Evolutionary conservation across 2,888 invertebrate genomes (phyloP).

Genomic region (Lumbricus terrestris): DNA sequence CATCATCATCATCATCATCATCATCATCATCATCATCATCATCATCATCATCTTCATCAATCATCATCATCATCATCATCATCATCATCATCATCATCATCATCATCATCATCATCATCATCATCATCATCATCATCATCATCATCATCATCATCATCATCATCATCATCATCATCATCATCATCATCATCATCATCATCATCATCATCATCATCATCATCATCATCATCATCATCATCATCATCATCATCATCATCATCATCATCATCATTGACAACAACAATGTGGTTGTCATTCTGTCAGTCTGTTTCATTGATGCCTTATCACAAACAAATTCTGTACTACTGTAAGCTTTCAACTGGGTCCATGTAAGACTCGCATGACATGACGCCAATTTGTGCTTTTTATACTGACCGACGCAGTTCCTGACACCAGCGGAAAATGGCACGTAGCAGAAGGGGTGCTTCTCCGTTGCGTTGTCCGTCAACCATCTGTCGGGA

Average conservation of each 20-base stretch:
- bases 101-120: neutral
- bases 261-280: too few relatives aligned
- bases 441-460: constrained; percentile 61
- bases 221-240: constrained; percentile 14
- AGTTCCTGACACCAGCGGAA: constrained; percentile 62
- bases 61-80: constrained; percentile 23
- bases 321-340: too few relatives aligned
- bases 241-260: constrained; percentile 10
- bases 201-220: constrained; percentile 24
- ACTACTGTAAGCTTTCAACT: too few relatives aligned
- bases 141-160: neutral
- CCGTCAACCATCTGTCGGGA: constrained; percentile 76
- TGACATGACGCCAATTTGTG: too few relatives aligned
- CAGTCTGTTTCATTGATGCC: neutral
- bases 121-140: neutral
- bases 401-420: constrained; percentile 54
- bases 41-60: constrained; percentile 15
- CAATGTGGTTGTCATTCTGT: neutral
- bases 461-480: constrained; percentile 73
- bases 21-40: constrained; percentile 14
- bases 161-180: constrained; percentile 25
- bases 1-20: constrained; percentile 20
- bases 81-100: constrained; percentile 14
- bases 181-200: constrained; percentile 25
- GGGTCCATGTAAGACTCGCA: too few relatives aligned